A percentile compares a stretch with the other conserved stretches of the same genome.
These are phyloP conservation scores for Neotragus pygmaeus DNA, from an alignment of 2,113 vertebrate genomes.

Conservation along the genomic window DNA sequence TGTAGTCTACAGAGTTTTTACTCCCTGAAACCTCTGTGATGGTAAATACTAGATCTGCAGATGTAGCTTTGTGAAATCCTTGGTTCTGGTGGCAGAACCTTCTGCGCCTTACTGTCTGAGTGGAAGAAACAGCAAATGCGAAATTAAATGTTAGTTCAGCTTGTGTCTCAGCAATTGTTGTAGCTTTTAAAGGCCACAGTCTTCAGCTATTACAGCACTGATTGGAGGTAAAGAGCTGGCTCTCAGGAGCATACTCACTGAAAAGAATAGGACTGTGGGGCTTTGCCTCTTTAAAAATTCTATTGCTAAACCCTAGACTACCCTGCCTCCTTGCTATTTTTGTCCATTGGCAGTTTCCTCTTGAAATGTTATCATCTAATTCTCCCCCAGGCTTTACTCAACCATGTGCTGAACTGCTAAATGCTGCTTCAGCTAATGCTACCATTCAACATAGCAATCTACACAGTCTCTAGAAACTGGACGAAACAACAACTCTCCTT, in stretches of 20 bases:
- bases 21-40: not conserved
- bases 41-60: not conserved
- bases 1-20: not conserved
- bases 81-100: constrained; percentile 3
- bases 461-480: constrained; percentile 8
- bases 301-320: constrained; percentile 39
- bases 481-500: not conserved
- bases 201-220: constrained; percentile 42
- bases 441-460: constrained; percentile 46
- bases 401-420: constrained; percentile 64
- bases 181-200: constrained; percentile 46
- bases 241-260: constrained; percentile 53
- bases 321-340: constrained; percentile 60
- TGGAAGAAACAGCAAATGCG: constrained; percentile 47
- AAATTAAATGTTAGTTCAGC: constrained; percentile 47
- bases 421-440: constrained; percentile 67
- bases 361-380: constrained; percentile 66
- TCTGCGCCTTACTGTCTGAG: not conserved
- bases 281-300: constrained; percentile 59
- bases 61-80: constrained; percentile 23
- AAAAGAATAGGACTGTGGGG: constrained; percentile 44
- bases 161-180: constrained; percentile 27
- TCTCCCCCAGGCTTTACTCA: constrained; percentile 54
- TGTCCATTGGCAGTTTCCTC: constrained; percentile 61
- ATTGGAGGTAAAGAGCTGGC: constrained; percentile 48